Conservation (phyloP, 2,797 vertebrate genomes). For the Echiichthys vipera region DNA sequence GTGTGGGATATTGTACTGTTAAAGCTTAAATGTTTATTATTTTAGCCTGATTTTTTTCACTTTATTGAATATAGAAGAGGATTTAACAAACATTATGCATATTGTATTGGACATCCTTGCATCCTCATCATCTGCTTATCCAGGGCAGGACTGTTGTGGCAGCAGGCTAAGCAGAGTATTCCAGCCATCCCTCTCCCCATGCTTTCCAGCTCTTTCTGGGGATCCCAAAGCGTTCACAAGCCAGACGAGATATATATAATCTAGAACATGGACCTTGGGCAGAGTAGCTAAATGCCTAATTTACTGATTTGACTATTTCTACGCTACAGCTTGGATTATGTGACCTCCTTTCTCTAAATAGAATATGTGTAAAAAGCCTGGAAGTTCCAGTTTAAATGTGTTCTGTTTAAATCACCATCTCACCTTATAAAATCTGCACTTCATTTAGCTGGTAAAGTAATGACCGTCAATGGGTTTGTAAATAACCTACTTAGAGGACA, state of each 20-base stretch:
- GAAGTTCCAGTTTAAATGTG: constrained; percentile 31
- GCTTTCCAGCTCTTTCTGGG: too few species aligned
- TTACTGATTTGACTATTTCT: constrained; percentile 1
- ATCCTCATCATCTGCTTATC: too few species aligned
- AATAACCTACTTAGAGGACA: constrained; percentile 69
- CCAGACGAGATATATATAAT: too few species aligned
- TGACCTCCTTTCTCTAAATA: constrained; percentile 22
- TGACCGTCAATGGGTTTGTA: constrained; percentile 61
- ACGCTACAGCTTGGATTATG: constrained; percentile 3
- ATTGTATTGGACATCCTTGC: background rate
- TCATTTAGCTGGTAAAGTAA: constrained; percentile 56
- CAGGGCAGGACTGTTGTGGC: too few species aligned
- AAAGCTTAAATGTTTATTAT: background rate
- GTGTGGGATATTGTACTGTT: background rate
- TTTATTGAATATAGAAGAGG: background rate
- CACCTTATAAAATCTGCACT: constrained; percentile 40
- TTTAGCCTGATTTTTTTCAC: background rate
- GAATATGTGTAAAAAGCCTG: constrained; percentile 26
- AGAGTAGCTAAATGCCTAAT: too few species aligned
- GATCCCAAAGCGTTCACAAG: too few species aligned
- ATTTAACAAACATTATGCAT: background rate
- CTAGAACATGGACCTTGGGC: too few species aligned
- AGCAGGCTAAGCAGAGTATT: too few species aligned
- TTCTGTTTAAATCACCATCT: constrained; percentile 40
- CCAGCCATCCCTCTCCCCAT: too few species aligned